phyloP scores from a whole-genome alignment of 2,888 invertebrate genomes.

The Pollenia griseotomentosa region DNA sequence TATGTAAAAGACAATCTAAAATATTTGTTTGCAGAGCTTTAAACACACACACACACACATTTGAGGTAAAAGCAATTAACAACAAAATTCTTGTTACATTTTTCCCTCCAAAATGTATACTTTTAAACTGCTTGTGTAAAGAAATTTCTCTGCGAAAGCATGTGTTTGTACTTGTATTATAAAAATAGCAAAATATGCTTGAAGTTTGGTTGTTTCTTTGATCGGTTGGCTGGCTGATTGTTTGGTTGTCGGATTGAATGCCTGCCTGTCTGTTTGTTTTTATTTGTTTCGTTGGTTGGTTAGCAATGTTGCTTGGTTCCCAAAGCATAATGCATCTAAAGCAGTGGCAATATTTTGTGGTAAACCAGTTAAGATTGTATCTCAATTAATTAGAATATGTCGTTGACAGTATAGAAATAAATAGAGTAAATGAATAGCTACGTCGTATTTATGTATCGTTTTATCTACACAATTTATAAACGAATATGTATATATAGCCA shows the following conservation, averaged over 20 bases:
- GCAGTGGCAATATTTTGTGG: constrained; percentile 52
- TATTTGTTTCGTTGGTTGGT: neutral
- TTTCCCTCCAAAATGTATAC: neutral
- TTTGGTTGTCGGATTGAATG: too few species aligned
- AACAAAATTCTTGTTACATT: neutral
- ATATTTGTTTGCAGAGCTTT: too few species aligned
- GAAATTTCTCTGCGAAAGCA: neutral
- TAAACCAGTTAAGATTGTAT: constrained; percentile 56
- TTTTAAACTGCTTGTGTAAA: neutral
- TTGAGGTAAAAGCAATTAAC: neutral
- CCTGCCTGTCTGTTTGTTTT: constrained; percentile 15
- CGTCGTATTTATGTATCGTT: too few species aligned
- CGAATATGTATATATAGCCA: neutral
- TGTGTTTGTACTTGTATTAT: too few species aligned
- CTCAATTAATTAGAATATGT: constrained; percentile 71
- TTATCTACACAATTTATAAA: too few species aligned
- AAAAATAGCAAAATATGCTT: too few species aligned
- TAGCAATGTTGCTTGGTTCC: constrained; percentile 9
- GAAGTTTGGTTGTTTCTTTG: neutral
- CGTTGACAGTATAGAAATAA: constrained; percentile 54
- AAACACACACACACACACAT: neutral
- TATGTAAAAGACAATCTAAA: too few species aligned
- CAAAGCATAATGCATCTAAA: constrained; percentile 4
- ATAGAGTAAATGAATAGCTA: neutral
- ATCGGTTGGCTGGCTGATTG: neutral